Evolutionary conservation across 2,113 vertebrate species (phyloP).

Genomic region (Melierax canorus): DNA sequence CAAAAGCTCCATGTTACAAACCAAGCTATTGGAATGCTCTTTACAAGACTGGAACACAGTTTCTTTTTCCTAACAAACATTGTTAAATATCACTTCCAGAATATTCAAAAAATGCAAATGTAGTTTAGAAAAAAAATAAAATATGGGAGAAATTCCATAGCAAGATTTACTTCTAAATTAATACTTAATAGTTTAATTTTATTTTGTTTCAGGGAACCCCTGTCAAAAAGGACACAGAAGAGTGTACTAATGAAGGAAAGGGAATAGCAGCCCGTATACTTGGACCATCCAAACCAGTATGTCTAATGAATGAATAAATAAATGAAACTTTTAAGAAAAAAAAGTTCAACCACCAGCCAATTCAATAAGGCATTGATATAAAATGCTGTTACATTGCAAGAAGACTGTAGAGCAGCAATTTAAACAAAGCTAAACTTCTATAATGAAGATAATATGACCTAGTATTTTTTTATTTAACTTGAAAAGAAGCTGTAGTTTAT

Average conservation of each 20-base stretch:
- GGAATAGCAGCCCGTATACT: slow-evolving; percentile 93
- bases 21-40: background rate
- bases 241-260: slow-evolving; percentile 85
- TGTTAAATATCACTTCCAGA: background rate
- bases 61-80: background rate
- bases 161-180: background rate
- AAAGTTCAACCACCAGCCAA: background rate
- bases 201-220: slow-evolving; percentile 80
- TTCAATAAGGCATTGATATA: background rate
- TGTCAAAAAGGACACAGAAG: slow-evolving; percentile 90
- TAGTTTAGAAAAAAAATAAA: background rate
- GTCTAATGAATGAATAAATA: slow-evolving; percentile 30
- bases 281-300: slow-evolving; percentile 92
- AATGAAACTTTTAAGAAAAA: background rate
- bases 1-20: background rate
- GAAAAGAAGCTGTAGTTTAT: background rate
- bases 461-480: background rate
- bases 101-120: background rate
- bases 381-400: background rate
- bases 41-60: background rate
- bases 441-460: background rate
- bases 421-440: background rate
- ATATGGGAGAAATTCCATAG: background rate
- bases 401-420: background rate
- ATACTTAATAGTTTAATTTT: background rate